Base-by-base conservation (phyloP, 2,113 vertebrate genomes). In the Sphyrna mokarran region DNA sequence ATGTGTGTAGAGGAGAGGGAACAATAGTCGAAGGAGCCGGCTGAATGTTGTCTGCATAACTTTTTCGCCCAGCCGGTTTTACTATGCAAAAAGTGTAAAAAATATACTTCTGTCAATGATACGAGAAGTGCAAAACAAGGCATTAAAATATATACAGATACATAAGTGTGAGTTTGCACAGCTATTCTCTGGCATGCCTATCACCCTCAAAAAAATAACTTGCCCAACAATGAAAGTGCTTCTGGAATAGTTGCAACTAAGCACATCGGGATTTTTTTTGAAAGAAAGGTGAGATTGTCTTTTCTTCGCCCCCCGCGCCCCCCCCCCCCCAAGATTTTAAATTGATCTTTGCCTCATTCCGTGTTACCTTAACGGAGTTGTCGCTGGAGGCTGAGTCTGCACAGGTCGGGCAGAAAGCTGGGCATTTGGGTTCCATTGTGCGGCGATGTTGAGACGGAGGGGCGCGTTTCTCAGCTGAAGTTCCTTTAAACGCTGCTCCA, bases 351-450 rank as follows among this genome's bases (percentile, higher is more conserved):
- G 87, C 23, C 54, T 90, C 29, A 90, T 58, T 33, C 29, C n/a
- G 68, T 93, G 89, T 93, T 93, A 93, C 89, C 89, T 93, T 93
- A n/a, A 66, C 89, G 89, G 89, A 66, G 89, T 68, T 93, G 89
- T 66, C 61, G 89, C 61, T n/a, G 61, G 61, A 93, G 18, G 61
- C 33, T 66, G 89, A 26, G 89, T 93, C 89, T 66, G 89, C 61
- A 66, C 61, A 93, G 61, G 89, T 93, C 89, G 89, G 89, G 89
- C 61, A 93, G 61, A 93, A 33, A 66, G 89, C 89, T 93, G 89
- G 89, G 89, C 61, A 93, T 66, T 93, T 93, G 89, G 89, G 61
- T 37, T 93, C 89, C 89, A 93, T 93, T 93, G 89, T 93, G 66
- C 89, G 89, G 61, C 89, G 89, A 26, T 93, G 89, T 66, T 63